Conservation (phyloP, 2,113 vertebrate genomes). For the Lophura nycthemera region DNA sequence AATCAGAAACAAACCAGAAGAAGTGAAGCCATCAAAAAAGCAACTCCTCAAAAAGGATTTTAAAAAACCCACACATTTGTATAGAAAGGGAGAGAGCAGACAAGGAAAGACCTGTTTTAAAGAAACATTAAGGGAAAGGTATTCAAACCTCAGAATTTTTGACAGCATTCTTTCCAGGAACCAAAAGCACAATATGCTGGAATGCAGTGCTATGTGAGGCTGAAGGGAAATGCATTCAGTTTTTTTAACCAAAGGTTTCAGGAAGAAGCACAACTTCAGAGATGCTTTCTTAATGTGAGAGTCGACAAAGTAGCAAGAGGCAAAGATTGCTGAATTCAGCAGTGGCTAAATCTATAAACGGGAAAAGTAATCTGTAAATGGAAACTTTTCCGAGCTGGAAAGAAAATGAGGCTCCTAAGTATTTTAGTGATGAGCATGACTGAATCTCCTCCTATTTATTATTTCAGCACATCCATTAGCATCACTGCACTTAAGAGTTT, state of each 20-base stretch:
- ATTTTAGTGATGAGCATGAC: neutral
- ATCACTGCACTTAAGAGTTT: neutral
- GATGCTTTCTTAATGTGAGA: neutral
- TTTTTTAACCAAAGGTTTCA: neutral
- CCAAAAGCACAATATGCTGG: neutral
- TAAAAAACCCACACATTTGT: neutral
- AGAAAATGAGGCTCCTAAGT: neutral
- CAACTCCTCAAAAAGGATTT: neutral
- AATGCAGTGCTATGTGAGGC: neutral
- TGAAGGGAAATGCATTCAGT: neutral
- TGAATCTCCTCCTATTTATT: neutral
- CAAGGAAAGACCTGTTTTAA: neutral
- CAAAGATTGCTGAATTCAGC: neutral
- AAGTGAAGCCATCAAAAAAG: neutral
- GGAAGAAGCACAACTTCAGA: neutral
- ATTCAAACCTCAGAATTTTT: neutral
- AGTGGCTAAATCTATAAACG: neutral
- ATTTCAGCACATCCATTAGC: neutral
- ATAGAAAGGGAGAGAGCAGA: neutral
- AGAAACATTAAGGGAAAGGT: neutral
- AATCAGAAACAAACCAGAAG: neutral
- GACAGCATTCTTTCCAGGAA: neutral
- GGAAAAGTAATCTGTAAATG: neutral
- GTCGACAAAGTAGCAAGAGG: neutral
- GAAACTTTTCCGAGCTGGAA: slow-evolving; percentile 3